These are phyloP conservation scores for Diprion similis DNA, from an alignment of 1,140 invertebrate genomes.

Conservation along the genomic window DNA sequence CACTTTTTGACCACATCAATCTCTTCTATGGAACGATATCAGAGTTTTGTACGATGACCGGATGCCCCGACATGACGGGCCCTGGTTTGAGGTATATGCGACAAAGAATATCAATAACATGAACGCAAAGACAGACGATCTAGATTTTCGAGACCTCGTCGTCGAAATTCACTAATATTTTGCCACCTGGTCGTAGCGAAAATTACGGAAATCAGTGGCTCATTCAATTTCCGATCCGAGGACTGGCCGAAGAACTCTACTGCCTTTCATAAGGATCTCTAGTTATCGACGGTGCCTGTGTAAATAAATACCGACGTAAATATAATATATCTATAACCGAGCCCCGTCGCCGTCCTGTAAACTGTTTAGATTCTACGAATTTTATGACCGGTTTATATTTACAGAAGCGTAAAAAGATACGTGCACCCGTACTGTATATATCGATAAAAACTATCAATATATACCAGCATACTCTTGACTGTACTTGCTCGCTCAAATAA, in stretches of 20 bases:
- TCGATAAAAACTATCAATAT: too few relatives aligned
- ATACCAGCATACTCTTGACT: too few relatives aligned
- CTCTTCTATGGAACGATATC: constrained; percentile 96
- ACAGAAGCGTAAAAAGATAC: neutral
- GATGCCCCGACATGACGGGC: constrained; percentile 94
- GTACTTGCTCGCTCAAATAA: too few relatives aligned
- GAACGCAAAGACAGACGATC: too few relatives aligned
- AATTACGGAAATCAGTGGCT: neutral
- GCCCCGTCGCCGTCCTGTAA: neutral
- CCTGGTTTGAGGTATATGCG: constrained; percentile 82
- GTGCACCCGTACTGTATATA: too few relatives aligned
- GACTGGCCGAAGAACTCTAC: neutral
- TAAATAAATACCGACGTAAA: too few relatives aligned
- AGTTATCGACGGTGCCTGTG: too few relatives aligned
- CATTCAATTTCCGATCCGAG: neutral
- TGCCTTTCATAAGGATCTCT: neutral
- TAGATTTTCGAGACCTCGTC: too few relatives aligned
- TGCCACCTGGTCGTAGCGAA: too few relatives aligned
- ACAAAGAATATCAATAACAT: constrained; percentile 35
- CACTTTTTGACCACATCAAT: constrained; percentile 98
- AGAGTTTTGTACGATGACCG: constrained; percentile 95
- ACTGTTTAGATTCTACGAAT: neutral
- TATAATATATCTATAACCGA: too few relatives aligned
- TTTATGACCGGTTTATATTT: neutral
- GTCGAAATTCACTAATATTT: too few relatives aligned